A percentile compares a stretch with the other conserved stretches of the same genome.
Conservation (phyloP, 2,113 vertebrate species). For the Spilogale gracilis region DNA sequence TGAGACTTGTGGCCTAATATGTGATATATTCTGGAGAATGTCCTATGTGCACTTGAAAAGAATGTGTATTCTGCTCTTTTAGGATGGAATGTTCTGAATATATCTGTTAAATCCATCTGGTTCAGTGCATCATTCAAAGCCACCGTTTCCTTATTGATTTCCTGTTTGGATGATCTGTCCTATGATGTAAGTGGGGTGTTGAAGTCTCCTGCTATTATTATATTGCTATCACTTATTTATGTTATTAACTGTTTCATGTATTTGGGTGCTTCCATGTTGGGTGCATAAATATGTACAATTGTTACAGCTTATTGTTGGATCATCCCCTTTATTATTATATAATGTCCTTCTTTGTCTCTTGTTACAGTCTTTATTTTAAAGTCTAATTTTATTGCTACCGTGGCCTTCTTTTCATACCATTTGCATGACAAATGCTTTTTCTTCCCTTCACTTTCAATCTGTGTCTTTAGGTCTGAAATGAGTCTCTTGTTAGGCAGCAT, state of each 20-base stretch:
- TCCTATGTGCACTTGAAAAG: background rate
- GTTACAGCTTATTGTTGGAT: background rate
- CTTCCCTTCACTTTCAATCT: background rate
- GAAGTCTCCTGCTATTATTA: background rate
- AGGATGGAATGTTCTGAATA: background rate
- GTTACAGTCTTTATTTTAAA: background rate
- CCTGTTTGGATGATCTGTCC: background rate
- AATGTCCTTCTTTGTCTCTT: background rate
- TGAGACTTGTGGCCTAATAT: background rate
- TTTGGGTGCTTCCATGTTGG: background rate
- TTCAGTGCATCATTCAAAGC: background rate
- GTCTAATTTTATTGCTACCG: background rate
- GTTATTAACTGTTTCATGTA: background rate
- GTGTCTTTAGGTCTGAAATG: background rate
- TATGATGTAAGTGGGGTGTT: background rate
- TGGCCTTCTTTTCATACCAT: background rate
- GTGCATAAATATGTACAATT: background rate
- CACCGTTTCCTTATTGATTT: background rate
- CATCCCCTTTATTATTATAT: background rate
- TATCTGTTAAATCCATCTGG: background rate
- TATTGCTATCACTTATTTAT: background rate
- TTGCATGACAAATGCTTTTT: background rate
- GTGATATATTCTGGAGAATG: background rate
- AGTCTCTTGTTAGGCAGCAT: background rate
- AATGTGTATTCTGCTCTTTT: background rate